phyloP scores from a whole-genome alignment of 2,888 invertebrate species.

The Epinotia brunnichana region DNA sequence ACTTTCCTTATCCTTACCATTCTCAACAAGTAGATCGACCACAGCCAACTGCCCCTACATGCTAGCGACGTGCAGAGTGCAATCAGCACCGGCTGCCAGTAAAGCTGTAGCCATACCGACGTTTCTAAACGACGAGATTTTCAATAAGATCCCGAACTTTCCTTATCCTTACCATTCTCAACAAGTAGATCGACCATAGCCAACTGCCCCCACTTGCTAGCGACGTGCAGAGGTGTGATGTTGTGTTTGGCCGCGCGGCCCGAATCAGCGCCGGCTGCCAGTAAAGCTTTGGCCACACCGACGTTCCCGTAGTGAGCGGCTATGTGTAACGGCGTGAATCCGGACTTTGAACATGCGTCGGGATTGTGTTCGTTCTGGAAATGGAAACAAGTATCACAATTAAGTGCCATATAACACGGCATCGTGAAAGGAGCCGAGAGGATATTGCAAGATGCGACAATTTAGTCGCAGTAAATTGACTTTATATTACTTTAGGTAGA shows the following conservation, averaged over 20 bases:
- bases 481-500: no score
- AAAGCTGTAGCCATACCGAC: background rate
- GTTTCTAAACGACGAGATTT: background rate
- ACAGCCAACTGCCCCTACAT: no score
- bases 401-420: background rate
- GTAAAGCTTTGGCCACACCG: slow-evolving; percentile 93
- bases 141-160: background rate
- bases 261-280: slow-evolving; percentile 96
- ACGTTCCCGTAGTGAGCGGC: slow-evolving; percentile 99
- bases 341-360: slow-evolving; percentile 98
- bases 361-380: slow-evolving; percentile 96
- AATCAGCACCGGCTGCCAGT: background rate
- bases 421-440: no score
- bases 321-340: slow-evolving; percentile 99
- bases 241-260: slow-evolving; percentile 98
- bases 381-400: background rate
- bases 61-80: no score
- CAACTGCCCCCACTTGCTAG: slow-evolving; percentile 99
- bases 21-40: no score
- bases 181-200: slow-evolving; percentile 95
- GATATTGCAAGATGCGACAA: no score
- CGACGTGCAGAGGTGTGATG: slow-evolving; percentile 99
- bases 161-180: slow-evolving; percentile 84
- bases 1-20: no score
- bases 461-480: no score